Evolutionary conservation across 2,113 vertebrate genomes (phyloP), one percentile per base, ranked within the genome.

Genomic region (Grallaria varia): DNA sequence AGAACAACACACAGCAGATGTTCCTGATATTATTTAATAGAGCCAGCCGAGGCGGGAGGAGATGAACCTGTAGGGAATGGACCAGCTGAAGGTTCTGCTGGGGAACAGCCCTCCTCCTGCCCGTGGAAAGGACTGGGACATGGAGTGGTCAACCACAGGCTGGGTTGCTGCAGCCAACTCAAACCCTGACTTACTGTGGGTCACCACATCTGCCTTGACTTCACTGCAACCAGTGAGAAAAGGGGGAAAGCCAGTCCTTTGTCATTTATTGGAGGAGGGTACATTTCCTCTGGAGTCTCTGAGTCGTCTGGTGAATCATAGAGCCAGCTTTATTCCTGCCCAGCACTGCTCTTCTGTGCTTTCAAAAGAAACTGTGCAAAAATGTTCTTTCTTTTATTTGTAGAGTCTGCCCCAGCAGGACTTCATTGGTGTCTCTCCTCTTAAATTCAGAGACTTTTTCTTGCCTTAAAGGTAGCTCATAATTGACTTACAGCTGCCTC

Each of bases 401-500:
- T 42, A 66, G 79, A 90, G 59, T 88, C 85, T 80, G 35, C 59
- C 81, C 52, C 93, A 74, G 83, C 81, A 90, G 82, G 87, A 59
- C 72, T 88, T 93, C 83, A 84, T 27, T 88, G 71, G 75, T 95
- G 82, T 83, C 85, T 91, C 87, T 96, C 59, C 75, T 94, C 89
- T 95, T 76, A 85, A 90, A 93, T 86, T 88, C 87, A 93, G 93
- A 89, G 82, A 49, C 55, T 82, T 88, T 93, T 94, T 89, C 75
- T 87, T 95, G 89, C 71, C 93, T 95, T 89, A 76, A 83, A 93
- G 66, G 93, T 89, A 94, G 63, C 68, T 90, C 39, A 89, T 94
- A 94, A 96, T 90, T 96, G 95, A 90, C 93, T 94, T 85, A 82
- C 50, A 93, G 85, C 75, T 96, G 68, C 55, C 52, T 84, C 90